These are phyloP conservation scores for Drosophila chauvacae DNA, from an alignment of 1,140 invertebrate species.

Conservation along the genomic window DNA sequence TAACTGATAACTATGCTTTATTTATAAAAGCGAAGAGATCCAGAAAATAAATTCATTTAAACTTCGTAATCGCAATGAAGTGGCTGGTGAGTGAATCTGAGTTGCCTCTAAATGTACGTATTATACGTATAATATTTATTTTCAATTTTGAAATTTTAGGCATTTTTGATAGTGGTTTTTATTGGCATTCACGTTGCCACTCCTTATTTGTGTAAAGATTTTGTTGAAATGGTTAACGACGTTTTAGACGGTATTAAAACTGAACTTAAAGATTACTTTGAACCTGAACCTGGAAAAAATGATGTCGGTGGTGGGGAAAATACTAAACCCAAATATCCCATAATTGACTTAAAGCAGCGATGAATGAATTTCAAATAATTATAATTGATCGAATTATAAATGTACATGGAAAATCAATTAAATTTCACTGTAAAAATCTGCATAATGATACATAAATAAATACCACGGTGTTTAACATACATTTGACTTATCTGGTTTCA, in stretches of 20 bases:
- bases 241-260: background rate
- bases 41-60: background rate
- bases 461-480: background rate
- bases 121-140: background rate
- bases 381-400: background rate
- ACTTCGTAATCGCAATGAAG: background rate
- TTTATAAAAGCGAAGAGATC: too few species aligned
- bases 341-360: background rate
- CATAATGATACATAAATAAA: background rate
- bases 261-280: background rate
- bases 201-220: background rate
- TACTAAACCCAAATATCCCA: background rate
- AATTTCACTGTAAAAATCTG: background rate
- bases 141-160: background rate
- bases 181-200: constrained; percentile 2
- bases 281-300: background rate
- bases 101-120: background rate
- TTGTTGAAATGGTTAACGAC: rapidly evolving
- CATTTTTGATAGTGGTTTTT: background rate
- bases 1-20: background rate
- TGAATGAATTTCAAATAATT: background rate
- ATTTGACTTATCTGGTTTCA: background rate
- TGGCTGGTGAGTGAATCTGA: background rate
- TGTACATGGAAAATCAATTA: background rate
- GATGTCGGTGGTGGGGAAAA: background rate